phyloP scores from a whole-genome alignment of 2,797 vertebrate genomes.

The Kryptopterus vitreolus region DNA sequence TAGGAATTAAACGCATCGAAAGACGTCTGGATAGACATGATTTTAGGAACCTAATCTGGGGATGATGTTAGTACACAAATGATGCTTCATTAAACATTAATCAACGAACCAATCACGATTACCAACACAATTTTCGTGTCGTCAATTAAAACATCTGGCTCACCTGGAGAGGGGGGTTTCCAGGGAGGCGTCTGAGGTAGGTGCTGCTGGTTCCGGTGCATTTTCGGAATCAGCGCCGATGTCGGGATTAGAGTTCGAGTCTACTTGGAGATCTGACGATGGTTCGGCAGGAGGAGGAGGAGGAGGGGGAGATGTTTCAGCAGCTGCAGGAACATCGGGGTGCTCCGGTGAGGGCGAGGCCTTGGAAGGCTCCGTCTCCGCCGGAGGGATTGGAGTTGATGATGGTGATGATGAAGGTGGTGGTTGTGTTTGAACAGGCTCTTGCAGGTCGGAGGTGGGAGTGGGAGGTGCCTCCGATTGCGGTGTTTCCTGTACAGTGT shows the following conservation, averaged over 20 bases:
- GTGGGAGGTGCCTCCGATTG: conserved; percentile 23
- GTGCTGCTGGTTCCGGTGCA: conserved; percentile 68
- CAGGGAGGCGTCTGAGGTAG: conserved; percentile 88
- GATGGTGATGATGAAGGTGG: background rate
- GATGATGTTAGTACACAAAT: background rate
- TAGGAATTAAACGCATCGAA: background rate
- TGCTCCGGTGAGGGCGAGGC: conserved; percentile 44
- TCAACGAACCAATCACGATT: background rate
- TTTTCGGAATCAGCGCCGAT: conserved; percentile 61
- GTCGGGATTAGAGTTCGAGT: conserved; percentile 64
- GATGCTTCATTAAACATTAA: background rate
- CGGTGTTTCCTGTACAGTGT: conserved; percentile 53
- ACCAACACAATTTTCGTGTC: too few species aligned
- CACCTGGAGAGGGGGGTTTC: conserved; percentile 78
- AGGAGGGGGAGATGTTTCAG: conserved; percentile 30
- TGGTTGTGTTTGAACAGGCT: background rate
- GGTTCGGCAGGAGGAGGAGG: conserved; percentile 35
- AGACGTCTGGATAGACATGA: background rate
- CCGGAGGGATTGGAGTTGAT: conserved; percentile 40
- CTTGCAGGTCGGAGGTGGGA: conserved; percentile 26
- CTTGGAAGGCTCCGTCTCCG: conserved; percentile 53
- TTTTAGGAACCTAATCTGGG: background rate
- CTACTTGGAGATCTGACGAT: conserved; percentile 42
- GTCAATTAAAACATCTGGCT: conserved; percentile 45
- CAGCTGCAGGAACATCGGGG: conserved; percentile 33